A percentile compares a stretch with the other conserved stretches of the same genome.
Evolutionary conservation across 2,888 invertebrate genomes (phyloP).

Genomic region (Drosophila multiciliata): DNA sequence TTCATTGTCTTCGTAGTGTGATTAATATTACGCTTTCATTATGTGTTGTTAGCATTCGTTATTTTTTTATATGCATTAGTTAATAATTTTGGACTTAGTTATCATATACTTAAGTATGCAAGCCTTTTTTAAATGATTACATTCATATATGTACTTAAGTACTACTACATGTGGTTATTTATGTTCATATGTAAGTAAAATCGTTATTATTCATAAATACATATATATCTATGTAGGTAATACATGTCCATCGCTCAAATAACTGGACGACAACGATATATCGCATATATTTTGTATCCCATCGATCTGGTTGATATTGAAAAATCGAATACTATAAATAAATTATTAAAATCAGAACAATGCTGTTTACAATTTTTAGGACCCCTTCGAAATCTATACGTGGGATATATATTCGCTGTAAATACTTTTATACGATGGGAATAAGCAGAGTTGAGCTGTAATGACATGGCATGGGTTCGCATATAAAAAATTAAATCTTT

Average conservation of each 20-base stretch:
- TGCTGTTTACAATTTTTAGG: not conserved
- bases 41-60: conserved; percentile 23
- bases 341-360: conserved; percentile 2
- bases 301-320: conserved; percentile 1
- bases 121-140: conserved; percentile 7
- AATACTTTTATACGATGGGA: conserved; percentile 7
- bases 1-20: conserved; percentile 77
- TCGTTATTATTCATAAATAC: not conserved
- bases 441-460: conserved; percentile 3
- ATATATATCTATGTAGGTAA: not conserved
- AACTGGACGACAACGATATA: conserved; percentile 7
- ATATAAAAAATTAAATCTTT: conserved; percentile 16
- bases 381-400: conserved; percentile 1
- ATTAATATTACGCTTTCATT: conserved; percentile 36
- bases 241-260: not conserved
- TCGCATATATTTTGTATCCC: not conserved
- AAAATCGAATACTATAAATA: not conserved
- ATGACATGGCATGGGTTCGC: not conserved
- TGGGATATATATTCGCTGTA: not conserved
- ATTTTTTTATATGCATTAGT: conserved; percentile 12
- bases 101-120: conserved; percentile 16
- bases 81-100: conserved; percentile 3
- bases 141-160: conserved; percentile 7
- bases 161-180: conserved; percentile 2
- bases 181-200: not conserved